Evolutionary conservation across 2,797 vertebrate species (phyloP).

Genomic region (Sebastes cheni): DNA sequence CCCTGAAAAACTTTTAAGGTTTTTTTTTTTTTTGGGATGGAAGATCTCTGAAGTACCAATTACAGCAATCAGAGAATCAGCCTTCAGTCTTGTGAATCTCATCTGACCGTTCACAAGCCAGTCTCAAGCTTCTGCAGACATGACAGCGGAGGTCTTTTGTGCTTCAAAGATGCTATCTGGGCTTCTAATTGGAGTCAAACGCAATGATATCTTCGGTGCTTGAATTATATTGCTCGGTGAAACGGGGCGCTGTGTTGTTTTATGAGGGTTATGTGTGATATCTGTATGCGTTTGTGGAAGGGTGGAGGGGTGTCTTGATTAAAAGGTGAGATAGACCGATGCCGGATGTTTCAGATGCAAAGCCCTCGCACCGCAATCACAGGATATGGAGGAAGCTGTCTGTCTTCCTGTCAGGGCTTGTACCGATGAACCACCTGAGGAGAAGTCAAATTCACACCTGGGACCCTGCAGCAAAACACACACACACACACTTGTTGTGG

Average conservation of each 20-base stretch:
- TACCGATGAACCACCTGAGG: constrained; percentile 41
- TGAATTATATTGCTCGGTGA: constrained; percentile 22
- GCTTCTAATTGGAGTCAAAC: constrained; percentile 47
- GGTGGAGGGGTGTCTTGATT: constrained; percentile 37
- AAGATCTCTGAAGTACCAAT: constrained; percentile 26
- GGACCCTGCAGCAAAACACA: constrained; percentile 32
- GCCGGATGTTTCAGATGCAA: constrained; percentile 41
- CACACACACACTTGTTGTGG: constrained; percentile 4
- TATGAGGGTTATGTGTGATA: constrained; percentile 43
- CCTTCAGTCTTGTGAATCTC: constrained; percentile 34
- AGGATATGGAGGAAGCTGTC: constrained; percentile 37
- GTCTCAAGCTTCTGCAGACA: constrained; percentile 28
- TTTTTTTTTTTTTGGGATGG: neutral
- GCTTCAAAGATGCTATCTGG: constrained; percentile 52
- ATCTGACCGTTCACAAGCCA: constrained; percentile 33
- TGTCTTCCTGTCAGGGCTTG: constrained; percentile 67
- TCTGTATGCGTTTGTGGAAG: neutral
- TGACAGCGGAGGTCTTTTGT: constrained; percentile 30
- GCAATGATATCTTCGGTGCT: constrained; percentile 39
- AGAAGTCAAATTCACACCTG: constrained; percentile 62
- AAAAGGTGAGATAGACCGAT: constrained; percentile 49
- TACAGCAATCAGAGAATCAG: constrained; percentile 45
- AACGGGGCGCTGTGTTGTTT: constrained; percentile 10
- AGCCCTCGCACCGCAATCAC: constrained; percentile 39
- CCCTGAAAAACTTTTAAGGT: neutral